These are phyloP conservation scores for Adelosebastes latens DNA, from an alignment of 2,797 vertebrate species.

Conservation along the genomic window DNA sequence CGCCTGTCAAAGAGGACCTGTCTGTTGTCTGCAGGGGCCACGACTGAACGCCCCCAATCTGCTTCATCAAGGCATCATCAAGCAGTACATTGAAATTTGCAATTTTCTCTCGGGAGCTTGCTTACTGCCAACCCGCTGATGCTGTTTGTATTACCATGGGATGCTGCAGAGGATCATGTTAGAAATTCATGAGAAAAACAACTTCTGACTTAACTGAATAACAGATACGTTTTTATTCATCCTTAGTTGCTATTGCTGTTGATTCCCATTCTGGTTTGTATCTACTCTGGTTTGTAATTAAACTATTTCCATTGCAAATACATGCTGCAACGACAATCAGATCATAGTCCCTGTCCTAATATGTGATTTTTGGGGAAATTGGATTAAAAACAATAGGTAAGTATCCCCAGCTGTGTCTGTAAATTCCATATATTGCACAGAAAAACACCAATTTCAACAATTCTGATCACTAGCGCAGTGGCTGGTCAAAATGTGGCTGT, in stretches of 20 bases:
- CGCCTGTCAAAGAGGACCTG: background rate
- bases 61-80: conserved; percentile 13
- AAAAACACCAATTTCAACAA: background rate
- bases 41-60: background rate
- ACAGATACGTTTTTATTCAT: background rate
- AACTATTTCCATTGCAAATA: background rate
- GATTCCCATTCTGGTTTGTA: background rate
- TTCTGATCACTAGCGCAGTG: background rate
- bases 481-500: background rate
- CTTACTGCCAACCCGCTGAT: background rate
- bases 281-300: background rate
- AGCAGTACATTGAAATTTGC: conserved; percentile 1
- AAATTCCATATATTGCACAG: background rate
- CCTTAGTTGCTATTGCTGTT: background rate
- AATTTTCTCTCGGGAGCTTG: conserved; percentile 25
- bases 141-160: background rate
- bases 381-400: background rate
- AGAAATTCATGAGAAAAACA: conserved; percentile 34
- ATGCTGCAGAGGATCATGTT: conserved; percentile 6
- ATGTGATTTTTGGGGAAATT: background rate
- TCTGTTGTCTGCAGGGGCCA: background rate
- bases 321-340: background rate
- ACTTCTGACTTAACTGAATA: conserved; percentile 6
- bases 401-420: background rate
- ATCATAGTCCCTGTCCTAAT: background rate